Evolutionary conservation across 1,140 invertebrate species (phyloP).

Genomic region (Schlechtendalia chinensis): DNA sequence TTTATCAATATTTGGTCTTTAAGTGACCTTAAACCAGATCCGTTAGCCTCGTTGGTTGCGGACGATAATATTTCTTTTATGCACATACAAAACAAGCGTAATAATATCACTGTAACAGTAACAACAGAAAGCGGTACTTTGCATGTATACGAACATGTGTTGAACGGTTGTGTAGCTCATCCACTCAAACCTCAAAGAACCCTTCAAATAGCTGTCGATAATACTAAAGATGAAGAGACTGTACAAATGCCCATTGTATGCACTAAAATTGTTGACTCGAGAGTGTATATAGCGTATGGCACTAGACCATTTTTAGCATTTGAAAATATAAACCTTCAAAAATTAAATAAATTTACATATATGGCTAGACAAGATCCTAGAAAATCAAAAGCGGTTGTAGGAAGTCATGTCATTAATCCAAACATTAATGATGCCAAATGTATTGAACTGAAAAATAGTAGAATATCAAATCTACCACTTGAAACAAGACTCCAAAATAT

Average conservation of each 20-base stretch:
- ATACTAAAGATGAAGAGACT: conserved; percentile 38
- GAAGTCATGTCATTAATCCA: conserved; percentile 16
- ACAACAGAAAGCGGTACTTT: conserved; percentile 41
- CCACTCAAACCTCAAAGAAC: conserved; percentile 41
- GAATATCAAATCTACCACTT: conserved; percentile 39
- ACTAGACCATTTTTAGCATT: conserved; percentile 41
- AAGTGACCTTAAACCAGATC: conserved; percentile 26
- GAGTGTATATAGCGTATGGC: conserved; percentile 24
- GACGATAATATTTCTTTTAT: conserved; percentile 36
- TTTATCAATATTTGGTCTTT: conserved; percentile 47
- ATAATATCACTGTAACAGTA: conserved; percentile 28
- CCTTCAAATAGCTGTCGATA: conserved; percentile 40
- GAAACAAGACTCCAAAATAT: conserved; percentile 49
- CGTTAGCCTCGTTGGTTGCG: conserved; percentile 24
- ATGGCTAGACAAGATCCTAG: conserved; percentile 40
- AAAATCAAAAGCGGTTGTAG: conserved; percentile 33
- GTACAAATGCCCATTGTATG: conserved; percentile 32
- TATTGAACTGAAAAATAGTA: conserved; percentile 31
- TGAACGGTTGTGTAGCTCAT: conserved; percentile 34
- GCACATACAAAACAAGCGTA: conserved; percentile 18
- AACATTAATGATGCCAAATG: conserved; percentile 27
- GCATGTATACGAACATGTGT: conserved; percentile 36
- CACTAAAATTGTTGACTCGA: conserved; percentile 35
- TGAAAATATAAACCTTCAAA: conserved; percentile 44
- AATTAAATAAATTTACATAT: conserved; percentile 41